Conservation (phyloP, 2,888 invertebrate species). For the Drosophila barbarae region DNA sequence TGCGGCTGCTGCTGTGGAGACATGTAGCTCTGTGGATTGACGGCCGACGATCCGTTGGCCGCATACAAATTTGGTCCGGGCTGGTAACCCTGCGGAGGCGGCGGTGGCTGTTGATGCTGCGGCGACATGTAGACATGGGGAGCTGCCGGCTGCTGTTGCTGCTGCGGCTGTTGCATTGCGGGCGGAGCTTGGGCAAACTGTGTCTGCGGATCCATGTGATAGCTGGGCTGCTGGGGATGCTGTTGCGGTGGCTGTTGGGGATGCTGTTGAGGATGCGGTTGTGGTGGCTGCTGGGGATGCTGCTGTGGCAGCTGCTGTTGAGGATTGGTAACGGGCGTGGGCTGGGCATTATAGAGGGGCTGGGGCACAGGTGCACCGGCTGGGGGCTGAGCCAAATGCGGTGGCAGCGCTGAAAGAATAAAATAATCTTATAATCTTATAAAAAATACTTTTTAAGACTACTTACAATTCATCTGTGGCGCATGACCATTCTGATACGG, state of each 20-base stretch:
- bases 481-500: slow-evolving; percentile 77
- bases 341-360: slow-evolving; percentile 52
- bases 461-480: slow-evolving; percentile 64
- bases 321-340: slow-evolving; percentile 40
- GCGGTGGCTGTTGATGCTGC: slow-evolving; percentile 59
- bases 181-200: slow-evolving; percentile 53
- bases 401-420: slow-evolving; percentile 51
- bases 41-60: slow-evolving; percentile 55
- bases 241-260: slow-evolving; percentile 28
- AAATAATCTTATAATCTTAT: too few species aligned
- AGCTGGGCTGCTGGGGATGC: slow-evolving; percentile 52
- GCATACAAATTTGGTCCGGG: slow-evolving; percentile 56
- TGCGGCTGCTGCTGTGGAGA: slow-evolving; percentile 50
- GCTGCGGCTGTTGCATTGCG: slow-evolving; percentile 47
- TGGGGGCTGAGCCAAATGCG: slow-evolving; percentile 50
- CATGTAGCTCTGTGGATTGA: slow-evolving; percentile 48
- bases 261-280: slow-evolving; percentile 50
- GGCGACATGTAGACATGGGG: slow-evolving; percentile 60
- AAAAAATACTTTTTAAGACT: not conserved
- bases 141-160: slow-evolving; percentile 38
- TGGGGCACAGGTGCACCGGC: slow-evolving; percentile 46
- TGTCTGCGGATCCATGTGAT: slow-evolving; percentile 41
- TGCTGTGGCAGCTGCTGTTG: slow-evolving; percentile 44
- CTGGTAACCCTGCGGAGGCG: slow-evolving; percentile 55
- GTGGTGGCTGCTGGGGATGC: slow-evolving; percentile 41